Evolutionary conservation across 2,797 vertebrate species (phyloP).

Genomic region (Diceros bicornis): DNA sequence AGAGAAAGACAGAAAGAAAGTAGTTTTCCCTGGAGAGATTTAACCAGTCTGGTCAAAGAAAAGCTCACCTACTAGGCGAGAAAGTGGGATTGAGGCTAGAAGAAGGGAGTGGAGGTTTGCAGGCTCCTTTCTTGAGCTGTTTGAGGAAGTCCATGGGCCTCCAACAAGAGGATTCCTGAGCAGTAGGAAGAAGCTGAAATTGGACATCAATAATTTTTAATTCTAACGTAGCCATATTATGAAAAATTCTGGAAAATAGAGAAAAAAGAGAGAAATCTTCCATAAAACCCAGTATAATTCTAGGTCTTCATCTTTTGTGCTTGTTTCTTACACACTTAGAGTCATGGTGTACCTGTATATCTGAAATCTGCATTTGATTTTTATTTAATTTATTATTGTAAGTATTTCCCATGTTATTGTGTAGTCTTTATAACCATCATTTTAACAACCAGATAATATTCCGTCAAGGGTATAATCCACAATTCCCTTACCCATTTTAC

Average conservation of each 20-base stretch:
- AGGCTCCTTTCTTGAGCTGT: neutral
- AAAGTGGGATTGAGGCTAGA: neutral
- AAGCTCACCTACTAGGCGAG: neutral
- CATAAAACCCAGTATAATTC: neutral
- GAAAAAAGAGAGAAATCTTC: neutral
- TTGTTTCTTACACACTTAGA: neutral
- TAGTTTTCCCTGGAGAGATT: neutral
- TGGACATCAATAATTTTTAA: neutral
- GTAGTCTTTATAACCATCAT: neutral
- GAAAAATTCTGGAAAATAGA: neutral
- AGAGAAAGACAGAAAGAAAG: neutral
- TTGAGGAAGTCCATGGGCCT: neutral
- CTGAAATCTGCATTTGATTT: neutral
- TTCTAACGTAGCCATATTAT: neutral
- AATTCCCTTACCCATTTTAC: neutral
- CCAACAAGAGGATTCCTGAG: neutral
- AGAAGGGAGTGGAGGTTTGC: neutral
- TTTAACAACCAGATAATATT: conserved; percentile 44
- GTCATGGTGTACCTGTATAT: neutral
- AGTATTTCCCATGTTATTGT: neutral
- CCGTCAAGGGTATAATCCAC: neutral
- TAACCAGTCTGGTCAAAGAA: neutral
- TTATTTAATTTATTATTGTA: neutral
- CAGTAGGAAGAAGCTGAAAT: neutral
- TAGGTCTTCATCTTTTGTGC: neutral